Percentiles rank a stretch among this genome's conserved stretches.
phyloP scores from a whole-genome alignment of 2,888 invertebrate species.

The Drosophila villosipedis region DNA sequence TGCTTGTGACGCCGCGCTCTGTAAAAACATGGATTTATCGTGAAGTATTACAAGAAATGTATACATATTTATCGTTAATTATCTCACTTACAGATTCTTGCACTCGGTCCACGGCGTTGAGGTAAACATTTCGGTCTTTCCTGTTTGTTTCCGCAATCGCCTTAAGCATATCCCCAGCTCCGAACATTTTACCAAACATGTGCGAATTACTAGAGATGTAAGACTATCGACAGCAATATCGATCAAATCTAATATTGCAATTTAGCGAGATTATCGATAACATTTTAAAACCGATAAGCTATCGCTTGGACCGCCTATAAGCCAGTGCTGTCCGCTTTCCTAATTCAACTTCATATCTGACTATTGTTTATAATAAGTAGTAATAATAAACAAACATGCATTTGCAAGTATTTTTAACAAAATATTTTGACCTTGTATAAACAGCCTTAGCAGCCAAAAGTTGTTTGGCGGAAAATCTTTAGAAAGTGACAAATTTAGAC shows the following conservation, averaged over 20 bases:
- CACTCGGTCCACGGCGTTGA: constrained; percentile 18
- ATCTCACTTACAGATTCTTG: constrained; percentile 24
- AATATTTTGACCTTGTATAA: not conserved
- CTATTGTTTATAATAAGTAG: not conserved
- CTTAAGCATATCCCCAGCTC: constrained; percentile 28
- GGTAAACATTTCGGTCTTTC: constrained; percentile 29
- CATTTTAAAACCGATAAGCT: not conserved
- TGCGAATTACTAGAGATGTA: constrained; percentile 19
- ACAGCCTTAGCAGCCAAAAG: not conserved
- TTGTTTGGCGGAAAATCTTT: not conserved
- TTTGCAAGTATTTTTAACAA: not conserved
- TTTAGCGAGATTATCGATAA: not conserved
- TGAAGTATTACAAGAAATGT: not conserved
- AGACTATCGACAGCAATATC: not conserved
- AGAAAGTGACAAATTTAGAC: not conserved
- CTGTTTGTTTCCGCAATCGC: constrained; percentile 18
- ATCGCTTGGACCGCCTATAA: not conserved
- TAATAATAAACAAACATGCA: not conserved
- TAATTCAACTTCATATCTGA: not conserved
- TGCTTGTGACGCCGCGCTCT: constrained; percentile 27
- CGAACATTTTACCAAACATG: constrained; percentile 51
- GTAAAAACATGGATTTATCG: not conserved
- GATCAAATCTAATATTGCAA: too few relatives aligned
- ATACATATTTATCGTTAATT: not conserved
- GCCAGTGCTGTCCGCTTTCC: not conserved